A percentile compares a stretch with the other conserved stretches of the same genome.
Conservation (phyloP, 2,888 invertebrate genomes). For the Tanypteryx hageni region DNA sequence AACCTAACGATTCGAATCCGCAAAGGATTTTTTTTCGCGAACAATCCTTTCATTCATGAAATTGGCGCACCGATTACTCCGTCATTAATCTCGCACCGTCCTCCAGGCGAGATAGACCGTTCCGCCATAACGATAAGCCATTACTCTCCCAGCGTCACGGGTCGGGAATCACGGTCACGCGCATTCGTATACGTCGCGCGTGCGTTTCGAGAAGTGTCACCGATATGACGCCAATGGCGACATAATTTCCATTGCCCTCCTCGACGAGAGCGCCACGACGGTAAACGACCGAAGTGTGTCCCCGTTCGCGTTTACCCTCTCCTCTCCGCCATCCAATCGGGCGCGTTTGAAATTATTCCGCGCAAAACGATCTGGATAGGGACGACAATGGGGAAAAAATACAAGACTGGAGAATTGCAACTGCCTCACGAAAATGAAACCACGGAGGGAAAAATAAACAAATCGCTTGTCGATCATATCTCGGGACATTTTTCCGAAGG, state of each 20-base stretch:
- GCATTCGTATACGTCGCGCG: background rate
- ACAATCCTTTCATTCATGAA: slow-evolving; percentile 4
- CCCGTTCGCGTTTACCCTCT: too few relatives aligned
- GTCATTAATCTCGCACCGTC: background rate
- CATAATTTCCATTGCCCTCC: background rate
- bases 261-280: background rate
- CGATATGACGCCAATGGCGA: background rate
- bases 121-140: slow-evolving; percentile 15
- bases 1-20: background rate
- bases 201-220: background rate
- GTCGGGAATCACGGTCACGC: background rate
- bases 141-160: slow-evolving; percentile 7
- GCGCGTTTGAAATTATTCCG: too few relatives aligned
- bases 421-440: background rate
- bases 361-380: background rate
- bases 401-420: background rate
- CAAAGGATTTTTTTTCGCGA: background rate
- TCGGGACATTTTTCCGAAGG: background rate
- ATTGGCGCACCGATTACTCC: background rate
- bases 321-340: too few relatives aligned
- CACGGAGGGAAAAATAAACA: background rate
- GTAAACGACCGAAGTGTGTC: too few relatives aligned
- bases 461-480: background rate
- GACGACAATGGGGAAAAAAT: background rate
- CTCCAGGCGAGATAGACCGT: background rate